Evolutionary conservation across 2,113 vertebrate species (phyloP), one percentile per base, ranked within the genome.

Genomic region (Silurus asotus): DNA sequence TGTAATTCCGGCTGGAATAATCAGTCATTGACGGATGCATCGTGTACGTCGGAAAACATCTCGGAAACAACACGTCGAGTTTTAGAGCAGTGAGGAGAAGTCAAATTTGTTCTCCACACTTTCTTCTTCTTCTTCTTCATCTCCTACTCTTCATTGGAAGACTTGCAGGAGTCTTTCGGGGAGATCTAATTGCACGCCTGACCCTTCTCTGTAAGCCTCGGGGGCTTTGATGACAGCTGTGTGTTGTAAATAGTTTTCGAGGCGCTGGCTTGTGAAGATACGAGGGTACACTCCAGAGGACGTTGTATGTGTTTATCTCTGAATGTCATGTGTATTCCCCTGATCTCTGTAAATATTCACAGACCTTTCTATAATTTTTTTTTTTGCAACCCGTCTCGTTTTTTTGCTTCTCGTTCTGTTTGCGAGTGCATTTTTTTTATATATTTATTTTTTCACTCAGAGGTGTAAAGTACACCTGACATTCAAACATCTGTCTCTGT

Each of bases 11-110:
- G 62, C 75, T 78, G 20, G 59, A 83, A 58, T 62, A 61, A 77
- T 83, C 65, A 74, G 17, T 64, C 80, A 75, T 77, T 81, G 74
- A 81, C 78, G 70, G 86, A 88, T 77, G 82, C 69, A 76, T 75
- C 72, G 53, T 37, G 84, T 76, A 79, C 23, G 28, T 37, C 28
- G 28, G 28, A 74, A 81, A 88, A 65, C 74, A 67, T 74, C 64
- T 62, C 8, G 8, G 81, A 89, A 79, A 17, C 72, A 79, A 58
- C 58, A 83, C 85, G 23, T 45, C 55, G 45, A 13, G 11, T 81
- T 74, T 37, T 65, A 45, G 49, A 28, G 64, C 23, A 51, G 53
- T n/a, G 62, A 14, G n/a, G 59, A 82, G 28, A 78, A 23, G 20
- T 53, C 20, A 58, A 13, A 13, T 67, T 61, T 80, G 14, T 79